phyloP scores from a whole-genome alignment of 2,888 invertebrate species.

The Orthosia cruda region DNA sequence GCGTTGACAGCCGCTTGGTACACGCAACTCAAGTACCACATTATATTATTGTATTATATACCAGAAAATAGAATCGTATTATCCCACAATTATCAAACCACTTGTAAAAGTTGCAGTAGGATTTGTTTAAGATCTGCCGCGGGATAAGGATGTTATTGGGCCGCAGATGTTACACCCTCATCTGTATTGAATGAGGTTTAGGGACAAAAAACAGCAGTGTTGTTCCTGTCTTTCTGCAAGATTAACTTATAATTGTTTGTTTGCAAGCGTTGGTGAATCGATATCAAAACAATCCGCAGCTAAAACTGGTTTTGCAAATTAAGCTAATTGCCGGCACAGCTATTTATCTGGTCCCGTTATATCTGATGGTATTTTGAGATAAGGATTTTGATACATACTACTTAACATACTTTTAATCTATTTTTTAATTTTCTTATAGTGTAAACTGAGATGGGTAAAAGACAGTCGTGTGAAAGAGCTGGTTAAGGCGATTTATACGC shows the following conservation, averaged over 20 bases:
- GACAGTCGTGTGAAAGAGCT: constrained; percentile 19
- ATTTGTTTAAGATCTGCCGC: constrained; percentile 69
- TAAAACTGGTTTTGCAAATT: constrained; percentile 19
- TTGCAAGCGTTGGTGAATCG: background rate
- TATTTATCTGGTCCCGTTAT: background rate
- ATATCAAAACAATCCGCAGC: background rate
- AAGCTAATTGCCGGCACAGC: background rate
- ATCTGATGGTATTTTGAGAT: background rate
- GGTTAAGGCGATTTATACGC: too few relatives aligned
- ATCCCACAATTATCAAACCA: constrained; percentile 67
- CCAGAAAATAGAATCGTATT: constrained; percentile 59
- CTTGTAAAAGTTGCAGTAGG: constrained; percentile 61
- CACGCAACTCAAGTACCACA: constrained; percentile 77
- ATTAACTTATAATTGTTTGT: constrained; percentile 2
- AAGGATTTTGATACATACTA: background rate
- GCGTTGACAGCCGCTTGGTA: constrained; percentile 60
- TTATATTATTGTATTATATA: constrained; percentile 78
- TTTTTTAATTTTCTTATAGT: background rate
- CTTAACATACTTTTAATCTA: background rate
- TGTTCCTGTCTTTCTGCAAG: constrained; percentile 4
- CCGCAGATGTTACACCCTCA: constrained; percentile 66
- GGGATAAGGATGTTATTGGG: constrained; percentile 65
- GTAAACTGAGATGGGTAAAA: background rate
- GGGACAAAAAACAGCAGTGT: constrained; percentile 9
- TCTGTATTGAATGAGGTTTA: constrained; percentile 32